A percentile compares a stretch with the other conserved stretches of the same genome.
Evolutionary conservation across 2,888 invertebrate genomes (phyloP).

Genomic region (Drosophila eohydei): DNA sequence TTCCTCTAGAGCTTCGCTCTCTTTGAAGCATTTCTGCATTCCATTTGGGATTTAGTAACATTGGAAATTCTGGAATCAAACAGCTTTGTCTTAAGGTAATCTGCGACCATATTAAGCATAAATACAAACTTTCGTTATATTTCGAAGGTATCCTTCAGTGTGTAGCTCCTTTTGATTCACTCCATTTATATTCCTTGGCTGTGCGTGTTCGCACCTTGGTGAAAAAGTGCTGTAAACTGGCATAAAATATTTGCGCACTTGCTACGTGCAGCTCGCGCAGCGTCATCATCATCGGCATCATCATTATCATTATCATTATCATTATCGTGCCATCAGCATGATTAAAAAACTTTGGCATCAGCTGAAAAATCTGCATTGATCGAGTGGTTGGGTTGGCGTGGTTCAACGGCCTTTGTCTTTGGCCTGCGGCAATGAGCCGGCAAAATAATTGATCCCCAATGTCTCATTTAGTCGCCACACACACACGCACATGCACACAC

Average conservation of each 20-base stretch:
- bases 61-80: neutral
- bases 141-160: neutral
- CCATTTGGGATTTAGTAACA: no score
- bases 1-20: no score
- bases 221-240: slow-evolving; percentile 57
- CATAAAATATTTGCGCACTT: slow-evolving; percentile 66
- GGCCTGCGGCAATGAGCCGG: slow-evolving; percentile 60
- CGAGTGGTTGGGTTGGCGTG: slow-evolving; percentile 16
- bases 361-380: slow-evolving; percentile 65
- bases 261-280: slow-evolving; percentile 48
- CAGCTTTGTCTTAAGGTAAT: neutral
- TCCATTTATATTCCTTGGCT: neutral
- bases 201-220: slow-evolving; percentile 55
- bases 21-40: no score
- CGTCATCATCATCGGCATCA: slow-evolving; percentile 17
- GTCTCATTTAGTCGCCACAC: slow-evolving; percentile 60
- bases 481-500: slow-evolving; percentile 11
- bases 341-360: slow-evolving; percentile 73
- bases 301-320: slow-evolving; percentile 51
- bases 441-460: slow-evolving; percentile 80
- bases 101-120: neutral
- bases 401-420: slow-evolving; percentile 71
- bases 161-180: neutral
- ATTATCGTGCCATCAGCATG: slow-evolving; percentile 60
- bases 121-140: neutral